A percentile compares a stretch with the other conserved stretches of the same genome.
Conservation (phyloP, 2,113 vertebrate species). For the Australoheros scitulus region DNA sequence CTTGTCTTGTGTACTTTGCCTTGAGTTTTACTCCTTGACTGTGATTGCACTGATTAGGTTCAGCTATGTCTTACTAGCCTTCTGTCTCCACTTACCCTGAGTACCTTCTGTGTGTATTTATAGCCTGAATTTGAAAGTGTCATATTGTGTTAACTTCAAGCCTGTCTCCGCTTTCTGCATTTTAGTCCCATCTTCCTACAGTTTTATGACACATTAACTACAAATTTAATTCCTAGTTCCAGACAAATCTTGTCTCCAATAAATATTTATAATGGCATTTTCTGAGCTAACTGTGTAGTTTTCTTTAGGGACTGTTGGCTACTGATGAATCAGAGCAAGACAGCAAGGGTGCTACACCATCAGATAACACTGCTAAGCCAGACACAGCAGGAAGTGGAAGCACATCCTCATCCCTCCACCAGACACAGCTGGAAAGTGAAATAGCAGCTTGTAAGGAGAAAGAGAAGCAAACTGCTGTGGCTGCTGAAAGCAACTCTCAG, state of each 20-base stretch:
- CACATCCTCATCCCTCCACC: neutral
- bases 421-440: neutral
- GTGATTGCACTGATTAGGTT: neutral
- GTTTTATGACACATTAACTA: neutral
- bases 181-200: fast-evolving
- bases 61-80: neutral
- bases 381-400: neutral
- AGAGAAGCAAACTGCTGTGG: neutral
- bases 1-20: fast-evolving
- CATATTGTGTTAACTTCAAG: neutral
- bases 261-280: neutral
- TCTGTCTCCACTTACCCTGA: neutral
- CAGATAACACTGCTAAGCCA: fast-evolving
- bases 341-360: neutral
- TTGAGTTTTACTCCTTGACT: no score
- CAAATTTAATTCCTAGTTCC: neutral
- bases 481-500: neutral
- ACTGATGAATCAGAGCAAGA: neutral
- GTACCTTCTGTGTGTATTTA: no score
- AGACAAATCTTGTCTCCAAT: neutral
- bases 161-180: neutral
- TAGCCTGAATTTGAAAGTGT: no score
- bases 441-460: neutral
- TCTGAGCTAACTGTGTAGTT: neutral
- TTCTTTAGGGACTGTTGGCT: neutral